Conservation (phyloP, 2,888 invertebrate genomes). For the Macaria liturata region DNA sequence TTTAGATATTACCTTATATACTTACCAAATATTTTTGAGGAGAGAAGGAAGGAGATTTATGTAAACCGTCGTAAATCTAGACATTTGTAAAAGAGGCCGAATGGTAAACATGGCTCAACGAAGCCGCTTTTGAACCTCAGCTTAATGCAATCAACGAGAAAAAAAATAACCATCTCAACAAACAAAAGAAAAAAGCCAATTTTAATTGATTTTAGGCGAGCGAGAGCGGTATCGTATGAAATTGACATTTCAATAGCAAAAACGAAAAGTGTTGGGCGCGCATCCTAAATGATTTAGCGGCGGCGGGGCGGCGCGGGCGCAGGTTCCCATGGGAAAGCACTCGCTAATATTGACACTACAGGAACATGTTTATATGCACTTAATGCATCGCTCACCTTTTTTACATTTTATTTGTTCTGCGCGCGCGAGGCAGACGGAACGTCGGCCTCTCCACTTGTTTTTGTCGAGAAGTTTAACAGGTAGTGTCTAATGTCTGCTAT, state of each 20-base stretch:
- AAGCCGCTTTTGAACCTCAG: background rate
- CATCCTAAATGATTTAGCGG: constrained; percentile 74
- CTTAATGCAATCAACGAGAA: background rate
- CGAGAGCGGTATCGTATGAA: constrained; percentile 47
- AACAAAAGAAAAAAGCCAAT: constrained; percentile 38
- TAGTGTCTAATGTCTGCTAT: constrained; percentile 66
- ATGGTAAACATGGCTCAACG: no score
- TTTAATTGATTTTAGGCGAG: constrained; percentile 63
- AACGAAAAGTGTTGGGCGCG: constrained; percentile 61
- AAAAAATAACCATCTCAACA: no score
- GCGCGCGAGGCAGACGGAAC: constrained; percentile 73
- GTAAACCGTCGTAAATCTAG: no score
- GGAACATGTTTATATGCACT: constrained; percentile 82
- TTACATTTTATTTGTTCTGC: constrained; percentile 78
- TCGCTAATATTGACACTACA: constrained; percentile 81
- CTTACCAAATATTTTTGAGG: no score
- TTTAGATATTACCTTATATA: no score
- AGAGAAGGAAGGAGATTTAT: no score
- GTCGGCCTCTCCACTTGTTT: constrained; percentile 75
- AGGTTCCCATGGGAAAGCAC: constrained; percentile 80
- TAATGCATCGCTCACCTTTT: constrained; percentile 80
- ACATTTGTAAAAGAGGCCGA: no score
- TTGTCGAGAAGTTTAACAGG: constrained; percentile 77
- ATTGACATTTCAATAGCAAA: constrained; percentile 79
- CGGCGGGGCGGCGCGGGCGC: constrained; percentile 44